Evolutionary conservation across 1,140 invertebrate species (phyloP).

Genomic region (Eubasilissa regina): DNA sequence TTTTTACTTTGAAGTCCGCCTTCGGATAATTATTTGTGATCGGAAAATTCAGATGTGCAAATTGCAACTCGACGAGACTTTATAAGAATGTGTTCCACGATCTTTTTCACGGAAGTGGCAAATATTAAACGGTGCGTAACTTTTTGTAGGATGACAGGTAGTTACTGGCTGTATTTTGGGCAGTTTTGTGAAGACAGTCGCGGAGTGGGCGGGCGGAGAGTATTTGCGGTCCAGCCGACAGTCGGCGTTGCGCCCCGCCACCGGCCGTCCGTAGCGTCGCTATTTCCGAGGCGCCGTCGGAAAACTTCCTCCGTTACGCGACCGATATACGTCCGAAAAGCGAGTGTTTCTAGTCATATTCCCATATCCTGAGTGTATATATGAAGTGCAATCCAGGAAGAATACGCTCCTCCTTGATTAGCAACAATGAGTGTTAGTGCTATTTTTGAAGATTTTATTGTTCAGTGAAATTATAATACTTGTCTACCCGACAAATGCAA

Average conservation of each 20-base stretch:
- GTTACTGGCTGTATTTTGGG: neutral
- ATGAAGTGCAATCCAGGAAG: neutral
- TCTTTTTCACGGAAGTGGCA: neutral
- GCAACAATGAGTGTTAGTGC: slow-evolving; percentile 32
- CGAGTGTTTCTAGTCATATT: slow-evolving; percentile 8
- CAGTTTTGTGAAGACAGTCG: neutral
- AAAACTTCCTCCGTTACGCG: slow-evolving; percentile 24
- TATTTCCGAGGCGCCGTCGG: slow-evolving; percentile 20
- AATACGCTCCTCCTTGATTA: neutral
- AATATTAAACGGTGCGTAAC: neutral
- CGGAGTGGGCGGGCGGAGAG: slow-evolving; percentile 10
- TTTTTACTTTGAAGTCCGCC: no score
- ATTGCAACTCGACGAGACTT: no score
- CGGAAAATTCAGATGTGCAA: no score
- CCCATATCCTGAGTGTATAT: neutral
- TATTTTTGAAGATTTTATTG: neutral
- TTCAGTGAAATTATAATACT: neutral
- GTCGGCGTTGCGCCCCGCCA: slow-evolving; percentile 11
- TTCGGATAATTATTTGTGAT: no score
- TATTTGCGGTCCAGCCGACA: slow-evolving; percentile 26
- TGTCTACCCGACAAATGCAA: neutral
- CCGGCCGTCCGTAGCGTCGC: neutral
- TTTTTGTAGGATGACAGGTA: slow-evolving; percentile 11
- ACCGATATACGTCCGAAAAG: slow-evolving; percentile 34
- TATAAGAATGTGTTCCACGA: no score